These are phyloP conservation scores for Diarsia mendica DNA, from an alignment of 2,888 invertebrate genomes.

Conservation along the genomic window DNA sequence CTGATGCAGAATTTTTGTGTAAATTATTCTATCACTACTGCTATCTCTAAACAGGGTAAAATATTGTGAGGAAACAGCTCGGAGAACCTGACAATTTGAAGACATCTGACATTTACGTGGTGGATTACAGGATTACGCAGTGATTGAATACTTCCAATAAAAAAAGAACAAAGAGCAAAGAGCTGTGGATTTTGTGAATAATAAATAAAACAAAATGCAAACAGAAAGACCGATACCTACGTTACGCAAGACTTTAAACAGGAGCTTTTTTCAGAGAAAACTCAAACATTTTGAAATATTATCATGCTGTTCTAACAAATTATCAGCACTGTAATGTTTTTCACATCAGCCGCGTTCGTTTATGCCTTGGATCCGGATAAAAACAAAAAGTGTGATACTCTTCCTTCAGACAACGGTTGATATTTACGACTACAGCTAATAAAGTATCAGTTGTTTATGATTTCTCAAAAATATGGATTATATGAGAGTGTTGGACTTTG, in stretches of 20 bases:
- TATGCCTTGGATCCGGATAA: slow-evolving; percentile 31
- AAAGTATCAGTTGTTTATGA: slow-evolving; percentile 72
- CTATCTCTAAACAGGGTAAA: not conserved
- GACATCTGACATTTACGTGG: not conserved
- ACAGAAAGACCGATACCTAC: not conserved
- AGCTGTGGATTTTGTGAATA: too few species aligned
- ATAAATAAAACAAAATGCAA: not conserved
- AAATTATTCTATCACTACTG: not conserved
- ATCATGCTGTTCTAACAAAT: not conserved
- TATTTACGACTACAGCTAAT: slow-evolving; percentile 71
- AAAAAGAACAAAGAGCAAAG: too few species aligned
- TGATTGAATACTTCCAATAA: not conserved
- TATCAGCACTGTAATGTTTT: not conserved
- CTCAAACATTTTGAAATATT: not conserved
- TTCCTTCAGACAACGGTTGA: slow-evolving; percentile 57
- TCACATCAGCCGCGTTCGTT: slow-evolving; percentile 14
- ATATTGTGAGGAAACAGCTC: not conserved
- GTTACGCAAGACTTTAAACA: not conserved
- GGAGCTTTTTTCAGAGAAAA: not conserved
- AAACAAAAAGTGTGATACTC: slow-evolving; percentile 37
- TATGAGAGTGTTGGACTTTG: not conserved
- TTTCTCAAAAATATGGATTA: slow-evolving; percentile 61
- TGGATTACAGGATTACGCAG: not conserved
- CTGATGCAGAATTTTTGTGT: not conserved
- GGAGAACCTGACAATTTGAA: not conserved